Evolutionary conservation across 2,797 vertebrate species (phyloP).

Genomic region (Cuculus canorus): DNA sequence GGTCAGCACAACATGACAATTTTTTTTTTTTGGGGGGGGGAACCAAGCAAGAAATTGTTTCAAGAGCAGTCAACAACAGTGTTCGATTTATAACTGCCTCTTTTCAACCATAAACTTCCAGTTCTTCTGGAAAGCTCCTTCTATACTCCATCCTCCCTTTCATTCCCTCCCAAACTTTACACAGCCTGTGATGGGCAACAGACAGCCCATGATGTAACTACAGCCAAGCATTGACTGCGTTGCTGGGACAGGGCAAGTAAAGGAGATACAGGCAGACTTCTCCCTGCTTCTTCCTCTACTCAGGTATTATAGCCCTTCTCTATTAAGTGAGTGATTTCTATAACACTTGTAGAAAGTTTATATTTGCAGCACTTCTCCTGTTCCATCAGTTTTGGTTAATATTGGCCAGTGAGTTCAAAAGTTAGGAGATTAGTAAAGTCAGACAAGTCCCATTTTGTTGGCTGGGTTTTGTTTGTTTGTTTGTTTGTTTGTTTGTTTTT

Average conservation of each 20-base stretch:
- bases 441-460: not conserved
- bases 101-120: not conserved
- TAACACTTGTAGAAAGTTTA: not conserved
- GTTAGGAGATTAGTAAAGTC: not conserved
- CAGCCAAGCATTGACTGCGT: not conserved
- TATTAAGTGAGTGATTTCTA: not conserved
- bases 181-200: not conserved
- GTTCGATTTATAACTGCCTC: not conserved
- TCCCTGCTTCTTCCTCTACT: not conserved
- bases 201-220: not conserved
- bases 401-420: not conserved
- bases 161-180: not conserved
- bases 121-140: not conserved
- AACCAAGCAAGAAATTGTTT: fast-evolving
- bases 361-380: not conserved
- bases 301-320: not conserved
- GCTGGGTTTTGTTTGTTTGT: not conserved
- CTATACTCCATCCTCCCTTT: not conserved
- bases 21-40: fast-evolving
- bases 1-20: fast-evolving
- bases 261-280: not conserved
- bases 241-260: not conserved
- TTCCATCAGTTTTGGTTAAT: not conserved
- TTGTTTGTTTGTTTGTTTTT: not conserved
- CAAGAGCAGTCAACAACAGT: not conserved